Evolutionary conservation across 2,888 invertebrate genomes (phyloP).

Genomic region (Luffia ferchaultella): DNA sequence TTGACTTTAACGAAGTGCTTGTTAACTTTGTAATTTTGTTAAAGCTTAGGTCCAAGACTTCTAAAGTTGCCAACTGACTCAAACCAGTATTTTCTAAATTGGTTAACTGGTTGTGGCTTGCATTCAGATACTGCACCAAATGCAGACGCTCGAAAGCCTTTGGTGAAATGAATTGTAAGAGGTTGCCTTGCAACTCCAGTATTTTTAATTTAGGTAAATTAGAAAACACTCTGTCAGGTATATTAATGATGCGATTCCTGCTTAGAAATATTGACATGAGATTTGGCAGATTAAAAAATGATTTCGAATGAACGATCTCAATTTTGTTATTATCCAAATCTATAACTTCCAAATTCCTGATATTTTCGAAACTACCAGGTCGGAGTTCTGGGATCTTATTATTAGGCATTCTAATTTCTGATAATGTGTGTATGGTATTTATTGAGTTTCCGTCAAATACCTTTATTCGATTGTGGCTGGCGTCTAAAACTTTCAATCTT

Average conservation of each 20-base stretch:
- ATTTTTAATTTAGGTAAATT: conserved; percentile 78
- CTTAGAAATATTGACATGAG: conserved; percentile 74
- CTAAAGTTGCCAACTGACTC: conserved; percentile 76
- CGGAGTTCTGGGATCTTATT: conserved; percentile 77
- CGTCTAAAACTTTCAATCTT: conserved; percentile 75
- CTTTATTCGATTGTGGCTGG: conserved; percentile 80
- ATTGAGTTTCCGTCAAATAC: conserved; percentile 74
- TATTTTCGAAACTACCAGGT: conserved; percentile 75
- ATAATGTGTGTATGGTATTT: conserved; percentile 72
- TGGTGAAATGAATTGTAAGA: conserved; percentile 73
- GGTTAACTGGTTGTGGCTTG: conserved; percentile 82
- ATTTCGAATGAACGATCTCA: conserved; percentile 74
- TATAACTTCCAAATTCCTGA: conserved; percentile 75
- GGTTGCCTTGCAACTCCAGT: conserved; percentile 83
- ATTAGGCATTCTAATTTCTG: conserved; percentile 75
- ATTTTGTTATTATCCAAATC: conserved; percentile 86
- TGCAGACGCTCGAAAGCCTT: conserved; percentile 82
- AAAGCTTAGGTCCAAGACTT: conserved; percentile 85
- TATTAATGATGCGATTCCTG: conserved; percentile 75
- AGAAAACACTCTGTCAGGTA: conserved; percentile 79
- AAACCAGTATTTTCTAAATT: conserved; percentile 80
- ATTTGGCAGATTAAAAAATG: conserved; percentile 74
- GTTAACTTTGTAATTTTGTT: conserved; percentile 77
- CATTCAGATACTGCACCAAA: conserved; percentile 80
- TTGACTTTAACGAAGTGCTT: conserved; percentile 72